Percentiles rank a stretch among this genome's conserved stretches.
Conservation (phyloP, 2,797 vertebrate genomes). For the Gallinago stenura region DNA sequence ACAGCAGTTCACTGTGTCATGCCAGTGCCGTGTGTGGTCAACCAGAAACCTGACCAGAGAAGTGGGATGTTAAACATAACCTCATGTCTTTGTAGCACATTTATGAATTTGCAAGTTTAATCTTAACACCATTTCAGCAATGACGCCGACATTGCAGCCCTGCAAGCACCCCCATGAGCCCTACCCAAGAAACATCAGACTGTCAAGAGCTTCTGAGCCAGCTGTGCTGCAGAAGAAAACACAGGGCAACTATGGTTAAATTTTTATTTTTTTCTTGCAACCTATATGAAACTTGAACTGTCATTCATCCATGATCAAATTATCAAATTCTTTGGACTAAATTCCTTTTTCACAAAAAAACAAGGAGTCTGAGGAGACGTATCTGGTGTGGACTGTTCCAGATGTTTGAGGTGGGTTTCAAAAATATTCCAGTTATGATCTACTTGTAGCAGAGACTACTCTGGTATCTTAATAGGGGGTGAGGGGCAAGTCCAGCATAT, state of each 20-base stretch:
- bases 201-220: not conserved
- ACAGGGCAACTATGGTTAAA: not conserved
- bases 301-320: not conserved
- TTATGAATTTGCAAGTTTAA: not conserved
- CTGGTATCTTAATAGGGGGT: not conserved
- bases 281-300: not conserved
- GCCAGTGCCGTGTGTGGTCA: rapidly evolving
- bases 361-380: not conserved
- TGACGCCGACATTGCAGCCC: not conserved
- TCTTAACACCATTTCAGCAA: not conserved
- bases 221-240: not conserved
- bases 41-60: not conserved
- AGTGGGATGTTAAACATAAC: not conserved
- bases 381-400: not conserved
- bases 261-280: not conserved
- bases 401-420: not conserved
- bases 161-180: rapidly evolving
- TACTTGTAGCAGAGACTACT: not conserved
- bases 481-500: rapidly evolving
- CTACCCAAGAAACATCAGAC: not conserved
- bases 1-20: not conserved
- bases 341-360: not conserved
- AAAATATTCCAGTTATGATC: not conserved
- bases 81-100: not conserved
- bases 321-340: not conserved